Base-by-base conservation (phyloP, 2,113 vertebrate genomes). In the Cyprinus carpio region DNA sequence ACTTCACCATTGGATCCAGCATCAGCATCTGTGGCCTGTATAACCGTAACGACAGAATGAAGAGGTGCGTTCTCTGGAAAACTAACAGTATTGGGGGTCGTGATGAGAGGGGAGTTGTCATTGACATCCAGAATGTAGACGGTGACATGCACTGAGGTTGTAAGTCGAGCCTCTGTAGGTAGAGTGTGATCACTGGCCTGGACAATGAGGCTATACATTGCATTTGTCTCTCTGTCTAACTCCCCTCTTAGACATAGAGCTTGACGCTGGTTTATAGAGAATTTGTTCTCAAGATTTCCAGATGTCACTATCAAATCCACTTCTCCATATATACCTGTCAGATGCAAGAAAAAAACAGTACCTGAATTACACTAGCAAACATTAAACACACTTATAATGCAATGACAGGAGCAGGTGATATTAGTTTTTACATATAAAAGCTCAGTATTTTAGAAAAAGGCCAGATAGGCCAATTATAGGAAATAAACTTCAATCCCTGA, bases 81-180 rank as follows among this genome's bases (percentile, higher is more conserved):
- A 13, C n/a, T 29, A 65, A 92, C 77, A 40, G 58, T 90, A 37
- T 34, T 49, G 13, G 84, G 79, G 31, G 93, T 93, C 49, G 87
- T 83, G 79, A 95, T 94, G 69, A 83, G 6, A 0, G 95, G 95
- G 7, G 91, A 82, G 31, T 95, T 95, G 90, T 95, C 95, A 29
- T 95, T 95, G 74, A 94, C 86, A 75, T 95, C 94, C 18, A 88
- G 78, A n/a, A 92, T 87, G 9, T 87, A 51, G 65, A 95, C 60
- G 8, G 74, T 71, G 16, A 94, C 85, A 49, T 27, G 54, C 0
- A 87, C 87, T 5, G 91, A 93, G 88, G 90, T 90, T 85, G 91
- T 93, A 65, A 95, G 90, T 51, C 88, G 91, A 56, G 81, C 80
- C 37, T 90, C 87, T 23, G 1, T 75, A 10, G 92, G 90, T 84